Evolutionary conservation across 2,888 invertebrate species (phyloP).

Genomic region (Stenodema calcarata): DNA sequence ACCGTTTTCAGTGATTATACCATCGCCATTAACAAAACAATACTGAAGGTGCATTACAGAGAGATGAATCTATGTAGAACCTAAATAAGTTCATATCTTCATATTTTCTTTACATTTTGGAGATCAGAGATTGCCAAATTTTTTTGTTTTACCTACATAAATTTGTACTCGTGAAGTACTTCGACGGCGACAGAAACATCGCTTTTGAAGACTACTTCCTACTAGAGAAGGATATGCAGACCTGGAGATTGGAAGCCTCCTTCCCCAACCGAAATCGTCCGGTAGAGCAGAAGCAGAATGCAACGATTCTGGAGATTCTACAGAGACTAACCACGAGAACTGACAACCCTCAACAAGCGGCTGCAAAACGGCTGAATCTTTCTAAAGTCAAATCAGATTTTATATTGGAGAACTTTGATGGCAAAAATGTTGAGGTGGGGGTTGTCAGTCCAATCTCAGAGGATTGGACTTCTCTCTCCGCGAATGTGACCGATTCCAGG

Average conservation of each 20-base stretch:
- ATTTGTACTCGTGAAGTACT: conserved; percentile 11
- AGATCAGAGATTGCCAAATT: too few relatives aligned
- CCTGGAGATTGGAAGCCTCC: neutral
- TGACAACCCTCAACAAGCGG: neutral
- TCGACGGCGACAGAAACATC: conserved; percentile 12
- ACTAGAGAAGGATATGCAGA: neutral
- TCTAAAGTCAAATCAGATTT: conserved; percentile 18
- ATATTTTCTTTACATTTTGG: too few relatives aligned
- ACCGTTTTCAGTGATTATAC: too few relatives aligned
- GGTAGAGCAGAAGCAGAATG: neutral
- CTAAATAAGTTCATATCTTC: too few relatives aligned
- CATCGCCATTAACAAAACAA: too few relatives aligned
- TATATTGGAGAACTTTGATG: conserved; percentile 11
- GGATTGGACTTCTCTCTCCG: too few relatives aligned
- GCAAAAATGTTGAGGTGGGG: too few relatives aligned
- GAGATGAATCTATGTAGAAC: too few relatives aligned
- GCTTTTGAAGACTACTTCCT: conserved; percentile 27
- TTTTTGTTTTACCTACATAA: too few relatives aligned
- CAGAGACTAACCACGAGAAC: neutral
- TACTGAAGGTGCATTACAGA: too few relatives aligned
- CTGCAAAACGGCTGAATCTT: neutral
- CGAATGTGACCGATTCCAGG: neutral
- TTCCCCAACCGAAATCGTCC: neutral
- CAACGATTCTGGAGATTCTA: neutral
- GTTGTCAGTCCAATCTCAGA: too few relatives aligned